Base-by-base conservation (phyloP, 2,888 invertebrate genomes). In the Thymelicus sylvestris region DNA sequence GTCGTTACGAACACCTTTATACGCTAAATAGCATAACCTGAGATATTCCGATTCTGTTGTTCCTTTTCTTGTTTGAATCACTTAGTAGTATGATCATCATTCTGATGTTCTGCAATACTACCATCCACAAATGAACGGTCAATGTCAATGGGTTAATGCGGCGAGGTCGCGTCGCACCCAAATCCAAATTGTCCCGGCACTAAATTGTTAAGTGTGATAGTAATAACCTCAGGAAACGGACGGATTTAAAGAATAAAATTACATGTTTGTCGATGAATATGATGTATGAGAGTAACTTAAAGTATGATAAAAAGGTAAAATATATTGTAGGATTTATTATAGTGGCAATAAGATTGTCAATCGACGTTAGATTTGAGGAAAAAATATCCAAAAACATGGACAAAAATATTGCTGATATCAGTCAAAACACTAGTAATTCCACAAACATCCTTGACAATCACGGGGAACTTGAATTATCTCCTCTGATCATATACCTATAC, bases 81-180 rank as follows among this genome's bases (percentile, higher is more conserved):
- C 48, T 41, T 48, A 50, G n/a, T 7, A 13, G 15, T n/a, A 8
- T 48, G 31, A 57, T 57, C 31, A 31, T 61, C n/a, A n/a, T n/a
- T n/a, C 50, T 50, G n/a, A 41, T 52, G 50, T 38, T 38, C 38
- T 39, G 50, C 31, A 57, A 50, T 8, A 12, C 44, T 41, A 41
- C 44, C 4, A 44, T 6, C 24, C 55, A 38, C 61, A 61, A 55
- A 68, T 62, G 44, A 68, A 31, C 62, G 62, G 62, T 38, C 68
- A 68, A 68, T 68, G 68, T 68, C 68, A 68, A 55, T 55, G 12
- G 48, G 64, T 68, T 47, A 63, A 67, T 66, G 62, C 70, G 73
- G 65, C 73, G 77, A 80, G 86, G 83, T 82, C 81, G 83, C 70
- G 47, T 80, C 84, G 75, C 76, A 71, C 83, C 85, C 82, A 81